phyloP scores from a whole-genome alignment of 2,888 invertebrate species.

The Phlogophora meticulosa region DNA sequence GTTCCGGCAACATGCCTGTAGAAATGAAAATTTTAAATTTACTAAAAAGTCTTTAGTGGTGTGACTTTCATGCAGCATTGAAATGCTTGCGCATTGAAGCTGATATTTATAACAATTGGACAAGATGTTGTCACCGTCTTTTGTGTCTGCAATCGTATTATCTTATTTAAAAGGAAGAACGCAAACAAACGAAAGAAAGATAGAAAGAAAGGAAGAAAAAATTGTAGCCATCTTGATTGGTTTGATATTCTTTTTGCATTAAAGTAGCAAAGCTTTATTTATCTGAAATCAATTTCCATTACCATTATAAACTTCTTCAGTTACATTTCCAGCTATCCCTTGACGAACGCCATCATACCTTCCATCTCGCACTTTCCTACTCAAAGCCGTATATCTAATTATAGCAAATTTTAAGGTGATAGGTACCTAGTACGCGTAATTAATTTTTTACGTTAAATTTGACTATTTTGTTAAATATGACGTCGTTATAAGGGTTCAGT shows the following conservation, averaged over 20 bases:
- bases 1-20: background rate
- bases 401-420: constrained; percentile 16
- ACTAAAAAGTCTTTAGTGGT: background rate
- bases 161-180: background rate
- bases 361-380: constrained; percentile 26
- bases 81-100: background rate
- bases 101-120: background rate
- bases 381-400: constrained; percentile 12
- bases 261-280: background rate
- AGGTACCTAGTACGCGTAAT: no score
- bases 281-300: background rate
- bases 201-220: no score
- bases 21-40: background rate
- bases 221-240: no score
- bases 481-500: background rate
- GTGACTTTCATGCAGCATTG: background rate
- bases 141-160: constrained; percentile 7
- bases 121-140: background rate
- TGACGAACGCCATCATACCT: constrained; percentile 23
- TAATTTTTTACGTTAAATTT: no score
- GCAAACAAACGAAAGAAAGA: background rate
- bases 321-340: constrained; percentile 26
- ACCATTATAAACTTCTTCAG: constrained; percentile 10
- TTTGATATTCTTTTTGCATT: background rate
- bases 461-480: no score